Base-by-base conservation (phyloP, 2,113 vertebrate species). In the Leucopsar rothschildi region DNA sequence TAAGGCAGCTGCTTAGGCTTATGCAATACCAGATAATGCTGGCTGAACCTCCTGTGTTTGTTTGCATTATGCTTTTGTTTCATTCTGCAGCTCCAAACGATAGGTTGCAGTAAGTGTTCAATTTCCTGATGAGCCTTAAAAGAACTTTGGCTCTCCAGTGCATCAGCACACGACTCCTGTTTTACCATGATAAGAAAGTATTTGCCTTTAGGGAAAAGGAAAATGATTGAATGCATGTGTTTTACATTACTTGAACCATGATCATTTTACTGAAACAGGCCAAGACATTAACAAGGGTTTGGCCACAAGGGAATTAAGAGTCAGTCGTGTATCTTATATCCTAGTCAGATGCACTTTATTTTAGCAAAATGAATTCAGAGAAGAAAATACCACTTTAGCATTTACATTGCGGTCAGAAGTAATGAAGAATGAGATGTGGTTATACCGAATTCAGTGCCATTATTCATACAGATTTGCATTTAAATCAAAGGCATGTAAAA, bases 171-270 rank as follows among this genome's bases (percentile, higher is more conserved):
- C 6, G 82, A 97, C 93, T 96, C 88, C 97, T 98, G 97, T 97
- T 98, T 97, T 95, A 90, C 96, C 80, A 92, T 49, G 97, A 98
- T 98, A 98, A 98, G 98, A 95, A 97, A 95, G 94, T 86, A 28
- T 95, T 96, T 96, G 97, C 97, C 97, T 97, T 96, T 87, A 97
- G 98, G 97, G 97, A 98, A 92, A 96, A 97, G 91, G 95, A 85
- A 97, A 97, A 94, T 95, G 95, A 98, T 97, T 98, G 97, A 97
- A 98, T 75, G 85, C 35, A 69, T 96, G 85, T 97, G 92, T 96
- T 98, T 98, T 97, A 97, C 96, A 97, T 98, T 97, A 97, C 97
- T 98, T 97, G 97, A 97, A 97, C 97, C 94, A 97, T 92, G 97
- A 97, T 97, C 96, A 93, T 97, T 97, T 97, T 96, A 97, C 96